phyloP scores from a whole-genome alignment of 2,113 vertebrate genomes.

The Sisor rabdophorus region DNA sequence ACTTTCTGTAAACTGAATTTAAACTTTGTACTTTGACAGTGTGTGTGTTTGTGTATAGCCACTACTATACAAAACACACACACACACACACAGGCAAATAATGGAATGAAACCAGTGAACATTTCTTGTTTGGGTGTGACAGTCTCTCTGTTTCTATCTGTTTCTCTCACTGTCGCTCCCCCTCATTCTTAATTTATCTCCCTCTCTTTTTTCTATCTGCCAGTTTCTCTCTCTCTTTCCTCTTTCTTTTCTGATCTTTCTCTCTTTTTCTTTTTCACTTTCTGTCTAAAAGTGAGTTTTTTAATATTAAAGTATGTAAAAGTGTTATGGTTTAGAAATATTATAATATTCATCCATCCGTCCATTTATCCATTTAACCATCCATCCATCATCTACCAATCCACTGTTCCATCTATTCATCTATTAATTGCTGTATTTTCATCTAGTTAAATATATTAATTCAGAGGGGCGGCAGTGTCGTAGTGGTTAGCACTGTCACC shows the following conservation, averaged over 20 bases:
- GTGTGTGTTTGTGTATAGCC: neutral
- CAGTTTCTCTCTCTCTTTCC: neutral
- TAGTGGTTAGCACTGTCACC: too few species aligned
- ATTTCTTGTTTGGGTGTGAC: conserved; percentile 50
- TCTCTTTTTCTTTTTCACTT: neutral
- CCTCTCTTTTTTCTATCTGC: neutral
- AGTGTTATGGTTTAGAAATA: too few species aligned
- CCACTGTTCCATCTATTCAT: too few species aligned
- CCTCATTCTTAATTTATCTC: neutral
- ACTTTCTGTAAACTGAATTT: conserved; percentile 12
- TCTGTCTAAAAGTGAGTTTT: too few species aligned
- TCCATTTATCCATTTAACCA: too few species aligned
- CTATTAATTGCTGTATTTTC: too few species aligned
- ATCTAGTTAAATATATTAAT: too few species aligned
- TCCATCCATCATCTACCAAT: too few species aligned
- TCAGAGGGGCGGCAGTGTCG: too few species aligned
- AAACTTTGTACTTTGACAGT: conserved; percentile 11
- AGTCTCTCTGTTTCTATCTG: neutral
- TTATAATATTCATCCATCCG: too few species aligned
- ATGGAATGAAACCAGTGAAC: conserved; percentile 50
- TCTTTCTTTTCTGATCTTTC: neutral
- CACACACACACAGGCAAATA: conserved; percentile 6
- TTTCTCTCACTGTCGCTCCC: neutral
- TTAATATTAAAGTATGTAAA: too few species aligned
- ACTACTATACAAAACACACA: neutral